A percentile compares a stretch with the other conserved stretches of the same genome.
Conservation (phyloP, 2,797 vertebrate genomes). For the Lacerta viridis region DNA sequence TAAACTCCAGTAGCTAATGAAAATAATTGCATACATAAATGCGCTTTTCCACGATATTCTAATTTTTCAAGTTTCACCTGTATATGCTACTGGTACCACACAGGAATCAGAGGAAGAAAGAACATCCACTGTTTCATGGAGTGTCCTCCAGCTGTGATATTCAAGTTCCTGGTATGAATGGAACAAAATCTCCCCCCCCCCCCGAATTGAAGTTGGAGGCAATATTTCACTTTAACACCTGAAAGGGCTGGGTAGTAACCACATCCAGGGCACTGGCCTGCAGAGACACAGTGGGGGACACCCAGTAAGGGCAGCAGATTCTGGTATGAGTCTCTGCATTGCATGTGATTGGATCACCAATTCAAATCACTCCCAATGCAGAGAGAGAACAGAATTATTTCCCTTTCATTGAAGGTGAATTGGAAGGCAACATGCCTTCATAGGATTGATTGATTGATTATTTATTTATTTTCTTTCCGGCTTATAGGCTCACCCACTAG, state of each 20-base stretch:
- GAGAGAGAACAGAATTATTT: background rate
- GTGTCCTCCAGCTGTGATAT: background rate
- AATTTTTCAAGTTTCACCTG: too few relatives aligned
- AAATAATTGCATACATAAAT: too few relatives aligned
- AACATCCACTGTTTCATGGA: background rate
- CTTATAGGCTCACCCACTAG: background rate
- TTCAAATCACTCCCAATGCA: background rate
- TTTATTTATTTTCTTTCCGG: background rate
- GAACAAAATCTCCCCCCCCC: background rate
- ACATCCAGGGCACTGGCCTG: too few relatives aligned
- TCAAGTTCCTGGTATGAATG: constrained; percentile 19
- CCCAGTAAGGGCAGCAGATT: background rate
- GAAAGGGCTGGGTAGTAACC: too few relatives aligned
- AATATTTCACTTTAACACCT: background rate
- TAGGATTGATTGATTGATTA: too few relatives aligned
- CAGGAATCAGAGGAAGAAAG: background rate
- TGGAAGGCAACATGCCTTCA: background rate
- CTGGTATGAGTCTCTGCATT: background rate
- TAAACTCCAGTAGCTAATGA: too few relatives aligned
- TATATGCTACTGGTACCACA: constrained; percentile 14
- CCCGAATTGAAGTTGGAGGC: background rate
- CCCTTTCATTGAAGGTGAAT: background rate
- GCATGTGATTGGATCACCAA: background rate
- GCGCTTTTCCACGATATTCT: too few relatives aligned
- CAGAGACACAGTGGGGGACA: background rate